phyloP scores from a whole-genome alignment of 2,113 vertebrate species.

The Rhea americana region DNA sequence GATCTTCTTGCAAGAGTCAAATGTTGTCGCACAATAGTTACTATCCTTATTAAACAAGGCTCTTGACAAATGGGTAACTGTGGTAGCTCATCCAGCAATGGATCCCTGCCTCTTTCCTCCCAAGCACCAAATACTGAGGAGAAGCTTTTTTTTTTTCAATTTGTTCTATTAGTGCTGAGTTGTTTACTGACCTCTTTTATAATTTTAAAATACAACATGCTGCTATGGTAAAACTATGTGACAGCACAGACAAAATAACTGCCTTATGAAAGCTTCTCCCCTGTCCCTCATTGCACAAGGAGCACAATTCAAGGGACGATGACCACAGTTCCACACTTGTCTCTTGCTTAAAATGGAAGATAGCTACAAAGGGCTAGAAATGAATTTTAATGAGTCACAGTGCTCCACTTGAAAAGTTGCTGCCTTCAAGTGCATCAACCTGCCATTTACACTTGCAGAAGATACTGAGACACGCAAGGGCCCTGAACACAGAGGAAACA shows the following conservation, averaged over 20 bases:
- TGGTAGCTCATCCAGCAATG: background rate
- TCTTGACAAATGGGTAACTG: background rate
- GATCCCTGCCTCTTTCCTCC: background rate
- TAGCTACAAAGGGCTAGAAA: background rate
- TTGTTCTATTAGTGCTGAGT: background rate
- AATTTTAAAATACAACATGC: conserved; percentile 18
- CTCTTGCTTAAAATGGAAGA: background rate
- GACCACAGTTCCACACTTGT: background rate
- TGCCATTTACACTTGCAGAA: background rate
- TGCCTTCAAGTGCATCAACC: background rate
- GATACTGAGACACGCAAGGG: background rate
- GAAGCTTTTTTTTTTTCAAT: conserved; percentile 36
- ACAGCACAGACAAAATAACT: background rate
- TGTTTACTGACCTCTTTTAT: conserved; percentile 46
- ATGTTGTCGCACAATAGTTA: background rate
- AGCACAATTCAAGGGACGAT: background rate
- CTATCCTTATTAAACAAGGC: background rate
- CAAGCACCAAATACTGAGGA: background rate
- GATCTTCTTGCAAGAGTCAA: background rate
- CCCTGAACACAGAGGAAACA: background rate
- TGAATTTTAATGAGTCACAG: background rate
- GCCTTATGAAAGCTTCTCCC: background rate
- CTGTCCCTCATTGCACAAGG: background rate
- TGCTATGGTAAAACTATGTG: background rate
- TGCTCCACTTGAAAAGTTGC: background rate